Percentiles rank a stretch among this genome's conserved stretches.
Evolutionary conservation across 2,888 invertebrate species (phyloP).

Genomic region (Heteropelma amictum): DNA sequence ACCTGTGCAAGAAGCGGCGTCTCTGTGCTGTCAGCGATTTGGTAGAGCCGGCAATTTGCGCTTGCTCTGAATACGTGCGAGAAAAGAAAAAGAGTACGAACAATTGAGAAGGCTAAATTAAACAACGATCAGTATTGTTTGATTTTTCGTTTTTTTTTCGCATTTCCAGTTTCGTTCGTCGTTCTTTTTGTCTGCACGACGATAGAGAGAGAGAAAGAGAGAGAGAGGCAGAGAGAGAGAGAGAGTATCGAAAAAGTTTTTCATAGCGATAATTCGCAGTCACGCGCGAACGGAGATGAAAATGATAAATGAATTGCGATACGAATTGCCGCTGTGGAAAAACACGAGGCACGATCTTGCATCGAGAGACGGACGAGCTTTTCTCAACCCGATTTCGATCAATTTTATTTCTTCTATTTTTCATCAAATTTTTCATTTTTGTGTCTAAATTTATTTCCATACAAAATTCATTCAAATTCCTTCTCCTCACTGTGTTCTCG

Average conservation of each 20-base stretch:
- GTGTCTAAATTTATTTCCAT: too few species aligned
- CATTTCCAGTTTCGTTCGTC: constrained; percentile 1
- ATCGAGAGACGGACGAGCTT: too few species aligned
- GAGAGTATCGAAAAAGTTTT: too few species aligned
- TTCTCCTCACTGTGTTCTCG: neutral
- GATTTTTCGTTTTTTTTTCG: constrained; percentile 19
- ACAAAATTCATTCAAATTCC: too few species aligned
- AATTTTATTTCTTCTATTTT: neutral
- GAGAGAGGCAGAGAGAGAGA: neutral
- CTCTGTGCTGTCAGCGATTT: constrained; percentile 78
- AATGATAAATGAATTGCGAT: constrained; percentile 33
- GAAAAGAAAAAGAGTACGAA: constrained; percentile 76
- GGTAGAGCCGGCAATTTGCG: constrained; percentile 78
- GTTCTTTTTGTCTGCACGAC: neutral
- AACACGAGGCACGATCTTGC: neutral
- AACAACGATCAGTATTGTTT: too few species aligned
- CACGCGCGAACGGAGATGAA: neutral
- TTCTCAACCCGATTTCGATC: too few species aligned
- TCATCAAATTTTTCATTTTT: neutral
- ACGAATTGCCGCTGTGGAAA: too few species aligned
- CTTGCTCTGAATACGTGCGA: constrained; percentile 77
- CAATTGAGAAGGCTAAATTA: constrained; percentile 56
- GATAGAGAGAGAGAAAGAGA: constrained; percentile 7
- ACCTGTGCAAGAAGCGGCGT: constrained; percentile 78
- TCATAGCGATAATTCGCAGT: too few species aligned